phyloP scores from a whole-genome alignment of 2,888 invertebrate genomes.

The Dicranocentrus wangi region DNA sequence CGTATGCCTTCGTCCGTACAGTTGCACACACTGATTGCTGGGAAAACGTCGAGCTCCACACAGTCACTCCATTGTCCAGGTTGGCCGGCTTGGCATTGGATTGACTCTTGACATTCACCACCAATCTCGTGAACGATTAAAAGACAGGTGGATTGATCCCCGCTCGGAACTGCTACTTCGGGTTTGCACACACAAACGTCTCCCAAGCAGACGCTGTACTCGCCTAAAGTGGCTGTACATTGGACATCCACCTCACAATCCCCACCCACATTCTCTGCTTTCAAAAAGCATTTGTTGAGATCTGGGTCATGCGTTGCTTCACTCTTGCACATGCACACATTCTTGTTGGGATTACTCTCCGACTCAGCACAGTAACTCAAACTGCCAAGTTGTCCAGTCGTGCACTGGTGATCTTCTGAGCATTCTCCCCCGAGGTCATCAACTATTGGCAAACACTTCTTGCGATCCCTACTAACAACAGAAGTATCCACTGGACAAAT shows the following conservation, averaged over 20 bases:
- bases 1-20: neutral
- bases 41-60: neutral
- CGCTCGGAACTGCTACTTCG: neutral
- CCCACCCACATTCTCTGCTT: neutral
- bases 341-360: neutral
- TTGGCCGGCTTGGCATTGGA: neutral
- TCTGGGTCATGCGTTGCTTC: too few species aligned
- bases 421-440: neutral
- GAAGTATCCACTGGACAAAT: neutral
- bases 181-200: neutral
- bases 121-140: neutral
- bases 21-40: neutral
- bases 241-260: neutral
- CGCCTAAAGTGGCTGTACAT: neutral
- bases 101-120: neutral
- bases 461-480: neutral
- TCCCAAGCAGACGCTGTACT: neutral
- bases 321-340: too few species aligned
- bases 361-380: neutral
- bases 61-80: constrained; percentile 16
- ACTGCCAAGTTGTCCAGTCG: neutral
- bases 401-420: neutral
- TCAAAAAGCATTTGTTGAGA: neutral
- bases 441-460: neutral
- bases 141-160: neutral